Evolutionary conservation across 2,888 invertebrate species (phyloP).

Genomic region (Germaria angustata): DNA sequence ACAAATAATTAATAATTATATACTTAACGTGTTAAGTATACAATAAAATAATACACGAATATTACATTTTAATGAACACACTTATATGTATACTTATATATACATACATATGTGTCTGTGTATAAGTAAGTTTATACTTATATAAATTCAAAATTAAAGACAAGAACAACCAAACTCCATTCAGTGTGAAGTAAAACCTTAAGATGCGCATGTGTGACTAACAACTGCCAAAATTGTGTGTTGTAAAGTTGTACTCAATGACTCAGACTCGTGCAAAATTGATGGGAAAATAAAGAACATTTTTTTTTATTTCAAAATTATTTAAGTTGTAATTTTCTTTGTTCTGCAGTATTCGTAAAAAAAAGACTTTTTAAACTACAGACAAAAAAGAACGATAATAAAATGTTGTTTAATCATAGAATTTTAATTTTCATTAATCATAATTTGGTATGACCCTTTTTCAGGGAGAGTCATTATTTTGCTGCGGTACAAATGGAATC

Average conservation of each 20-base stretch:
- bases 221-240: constrained; percentile 56
- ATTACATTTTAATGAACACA: too few relatives aligned
- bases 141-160: constrained; percentile 7
- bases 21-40: constrained; percentile 6
- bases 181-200: constrained; percentile 35
- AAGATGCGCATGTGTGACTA: constrained; percentile 65
- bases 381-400: constrained; percentile 4
- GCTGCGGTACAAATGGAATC: constrained; percentile 87
- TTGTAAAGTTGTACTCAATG: constrained; percentile 33
- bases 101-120: background rate
- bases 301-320: constrained; percentile 10
- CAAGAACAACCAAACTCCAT: background rate
- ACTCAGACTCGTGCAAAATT: constrained; percentile 36
- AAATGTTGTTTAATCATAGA: background rate
- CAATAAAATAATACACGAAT: background rate
- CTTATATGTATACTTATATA: background rate
- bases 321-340: constrained; percentile 35
- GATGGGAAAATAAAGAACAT: constrained; percentile 28
- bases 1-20: constrained; percentile 23
- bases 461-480: constrained; percentile 76
- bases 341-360: constrained; percentile 13
- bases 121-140: background rate
- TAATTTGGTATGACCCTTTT: constrained; percentile 65
- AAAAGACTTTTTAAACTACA: constrained; percentile 3
- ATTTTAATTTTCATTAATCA: constrained; percentile 41